Conservation (phyloP, 2,888 invertebrate species). For the Drosophila longiperda region DNA sequence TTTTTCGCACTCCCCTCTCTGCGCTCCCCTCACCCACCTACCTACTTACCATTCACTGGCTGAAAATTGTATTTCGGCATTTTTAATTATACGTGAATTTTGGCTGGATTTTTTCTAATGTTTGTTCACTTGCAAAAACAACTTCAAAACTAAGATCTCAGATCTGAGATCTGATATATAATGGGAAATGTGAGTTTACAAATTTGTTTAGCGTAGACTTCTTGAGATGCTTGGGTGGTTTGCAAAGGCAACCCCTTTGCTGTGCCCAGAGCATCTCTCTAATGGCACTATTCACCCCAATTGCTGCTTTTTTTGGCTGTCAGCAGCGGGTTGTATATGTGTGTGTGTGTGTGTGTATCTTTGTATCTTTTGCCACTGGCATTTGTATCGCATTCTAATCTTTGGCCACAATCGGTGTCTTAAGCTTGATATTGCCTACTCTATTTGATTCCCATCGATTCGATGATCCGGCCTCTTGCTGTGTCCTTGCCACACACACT, state of each 20-base stretch:
- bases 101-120: slow-evolving; percentile 58
- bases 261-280: background rate
- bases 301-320: background rate
- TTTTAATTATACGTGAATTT: slow-evolving; percentile 64
- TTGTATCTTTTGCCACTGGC: slow-evolving; percentile 22
- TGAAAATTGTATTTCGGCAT: slow-evolving; percentile 21
- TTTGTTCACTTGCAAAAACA: slow-evolving; percentile 66
- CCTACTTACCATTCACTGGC: slow-evolving; percentile 3
- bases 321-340: background rate
- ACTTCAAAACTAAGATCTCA: background rate
- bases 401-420: slow-evolving; percentile 11
- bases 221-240: slow-evolving; percentile 1
- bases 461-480: slow-evolving; percentile 49
- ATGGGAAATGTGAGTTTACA: slow-evolving; percentile 23
- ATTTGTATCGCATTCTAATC: slow-evolving; percentile 35
- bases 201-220: slow-evolving; percentile 59
- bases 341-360: slow-evolving; percentile 14
- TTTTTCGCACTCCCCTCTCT: background rate
- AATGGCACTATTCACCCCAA: slow-evolving; percentile 1
- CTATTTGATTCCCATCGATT: slow-evolving; percentile 76
- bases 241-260: slow-evolving; percentile 5
- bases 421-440: slow-evolving; percentile 29
- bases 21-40: background rate
- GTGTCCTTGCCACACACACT: background rate
- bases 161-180: slow-evolving; percentile 7